These are phyloP conservation scores for Thalassophryne amazonica DNA, from an alignment of 2,797 vertebrate species.

Conservation along the genomic window DNA sequence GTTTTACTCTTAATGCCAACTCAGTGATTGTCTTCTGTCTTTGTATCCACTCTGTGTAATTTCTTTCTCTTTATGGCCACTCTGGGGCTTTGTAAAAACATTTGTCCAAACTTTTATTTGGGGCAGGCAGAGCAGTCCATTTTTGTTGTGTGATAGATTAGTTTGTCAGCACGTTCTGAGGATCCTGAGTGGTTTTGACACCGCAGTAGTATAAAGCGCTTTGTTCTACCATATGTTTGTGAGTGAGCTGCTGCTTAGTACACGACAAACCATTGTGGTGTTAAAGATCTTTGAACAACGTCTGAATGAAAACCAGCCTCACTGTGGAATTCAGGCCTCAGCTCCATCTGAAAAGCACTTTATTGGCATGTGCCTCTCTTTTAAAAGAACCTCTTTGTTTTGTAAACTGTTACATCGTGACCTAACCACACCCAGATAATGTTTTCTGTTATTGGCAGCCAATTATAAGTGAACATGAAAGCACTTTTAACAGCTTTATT, in stretches of 20 bases:
- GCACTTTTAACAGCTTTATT: too few relatives aligned
- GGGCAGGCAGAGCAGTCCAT: neutral
- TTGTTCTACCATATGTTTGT: constrained; percentile 11
- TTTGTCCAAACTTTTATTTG: neutral
- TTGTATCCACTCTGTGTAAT: neutral
- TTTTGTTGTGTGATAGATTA: constrained; percentile 28
- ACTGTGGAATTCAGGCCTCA: constrained; percentile 13
- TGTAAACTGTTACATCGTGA: too few relatives aligned
- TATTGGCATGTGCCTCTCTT: neutral
- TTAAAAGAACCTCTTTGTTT: too few relatives aligned
- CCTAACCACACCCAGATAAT: too few relatives aligned
- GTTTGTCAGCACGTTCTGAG: constrained; percentile 24
- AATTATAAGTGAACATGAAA: too few relatives aligned
- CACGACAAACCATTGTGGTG: constrained; percentile 18
- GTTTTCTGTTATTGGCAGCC: too few relatives aligned
- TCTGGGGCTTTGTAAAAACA: neutral
- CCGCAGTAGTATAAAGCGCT: constrained; percentile 9
- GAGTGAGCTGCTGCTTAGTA: constrained; percentile 13
- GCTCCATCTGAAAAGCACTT: neutral
- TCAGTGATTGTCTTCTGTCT: too few relatives aligned
- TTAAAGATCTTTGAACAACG: constrained; percentile 13
- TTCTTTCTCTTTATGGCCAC: neutral
- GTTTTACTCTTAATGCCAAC: too few relatives aligned
- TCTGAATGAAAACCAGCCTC: constrained; percentile 18
- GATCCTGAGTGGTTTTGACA: constrained; percentile 2